Evolutionary conservation across 2,113 vertebrate species (phyloP).

Genomic region (Edolisoma coerulescens): DNA sequence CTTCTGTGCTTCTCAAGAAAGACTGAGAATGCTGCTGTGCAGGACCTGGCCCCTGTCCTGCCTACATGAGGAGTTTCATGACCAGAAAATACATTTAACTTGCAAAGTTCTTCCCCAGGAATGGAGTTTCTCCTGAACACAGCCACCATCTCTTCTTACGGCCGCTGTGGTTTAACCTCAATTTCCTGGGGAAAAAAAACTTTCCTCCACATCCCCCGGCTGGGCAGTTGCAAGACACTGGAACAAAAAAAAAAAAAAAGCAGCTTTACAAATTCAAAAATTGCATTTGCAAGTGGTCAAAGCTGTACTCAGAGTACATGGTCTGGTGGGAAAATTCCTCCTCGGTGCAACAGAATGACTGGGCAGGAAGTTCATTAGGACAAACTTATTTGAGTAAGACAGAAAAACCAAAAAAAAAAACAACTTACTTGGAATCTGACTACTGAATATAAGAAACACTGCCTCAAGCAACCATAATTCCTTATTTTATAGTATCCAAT

Average conservation of each 20-base stretch:
- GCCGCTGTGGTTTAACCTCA: neutral
- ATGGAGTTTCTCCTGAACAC: neutral
- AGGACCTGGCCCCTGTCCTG: neutral
- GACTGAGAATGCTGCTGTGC: neutral
- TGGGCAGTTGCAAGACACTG: neutral
- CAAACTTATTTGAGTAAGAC: neutral
- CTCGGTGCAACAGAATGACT: neutral
- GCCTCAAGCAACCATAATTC: neutral
- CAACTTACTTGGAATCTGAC: neutral
- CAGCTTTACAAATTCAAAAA: neutral
- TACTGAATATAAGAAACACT: neutral
- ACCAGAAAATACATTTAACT: neutral
- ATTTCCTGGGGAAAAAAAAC: neutral
- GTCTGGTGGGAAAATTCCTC: conserved; percentile 16
- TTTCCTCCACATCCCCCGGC: neutral
- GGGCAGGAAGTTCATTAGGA: conserved; percentile 41
- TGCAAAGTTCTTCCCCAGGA: neutral
- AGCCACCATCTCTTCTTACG: neutral
- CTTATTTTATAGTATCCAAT: neutral
- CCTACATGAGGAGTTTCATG: fast-evolving
- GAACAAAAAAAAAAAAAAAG: neutral
- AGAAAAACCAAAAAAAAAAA: neutral
- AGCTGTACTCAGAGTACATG: neutral
- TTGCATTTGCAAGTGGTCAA: neutral
- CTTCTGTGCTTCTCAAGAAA: neutral